Evolutionary conservation across 2,113 vertebrate species (phyloP).

Genomic region (Seriola rivoliana): DNA sequence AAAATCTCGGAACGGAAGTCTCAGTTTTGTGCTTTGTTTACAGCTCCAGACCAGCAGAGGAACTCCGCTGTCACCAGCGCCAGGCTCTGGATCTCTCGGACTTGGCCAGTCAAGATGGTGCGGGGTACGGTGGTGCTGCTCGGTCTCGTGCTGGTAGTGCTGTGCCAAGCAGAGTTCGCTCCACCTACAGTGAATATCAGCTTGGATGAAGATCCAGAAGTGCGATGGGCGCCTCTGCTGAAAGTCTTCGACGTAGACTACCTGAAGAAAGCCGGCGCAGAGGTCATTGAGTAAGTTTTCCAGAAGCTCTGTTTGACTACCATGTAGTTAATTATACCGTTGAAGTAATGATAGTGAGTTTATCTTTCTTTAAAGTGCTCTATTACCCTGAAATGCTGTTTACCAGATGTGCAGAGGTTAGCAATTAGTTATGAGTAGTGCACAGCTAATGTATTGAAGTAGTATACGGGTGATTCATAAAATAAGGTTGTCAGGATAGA

Average conservation of each 20-base stretch:
- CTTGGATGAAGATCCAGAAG: constrained; percentile 74
- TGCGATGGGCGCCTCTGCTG: constrained; percentile 77
- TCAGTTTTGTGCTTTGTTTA: rapidly evolving
- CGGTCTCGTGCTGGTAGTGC: background rate
- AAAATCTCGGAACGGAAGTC: constrained; percentile 32
- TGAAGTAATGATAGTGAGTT: no score
- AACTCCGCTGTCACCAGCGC: background rate
- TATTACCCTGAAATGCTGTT: background rate
- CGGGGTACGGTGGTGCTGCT: constrained; percentile 7
- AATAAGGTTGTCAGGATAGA: background rate
- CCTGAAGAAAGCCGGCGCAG: constrained; percentile 70
- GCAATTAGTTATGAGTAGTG: background rate
- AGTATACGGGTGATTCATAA: background rate
- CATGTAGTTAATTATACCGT: no score
- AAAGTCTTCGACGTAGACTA: constrained; percentile 67
- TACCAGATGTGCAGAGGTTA: background rate
- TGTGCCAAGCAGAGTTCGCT: constrained; percentile 34
- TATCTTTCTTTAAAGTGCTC: background rate
- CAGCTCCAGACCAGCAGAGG: rapidly evolving
- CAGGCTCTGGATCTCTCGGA: background rate
- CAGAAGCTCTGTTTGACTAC: background rate
- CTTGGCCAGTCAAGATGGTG: background rate
- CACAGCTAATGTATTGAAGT: background rate
- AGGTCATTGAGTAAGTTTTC: constrained; percentile 83
- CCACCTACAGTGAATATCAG: constrained; percentile 79